Percentiles rank a stretch among this genome's conserved stretches.
phyloP scores from a whole-genome alignment of 2,888 invertebrate species.

The Andrena camellia region DNA sequence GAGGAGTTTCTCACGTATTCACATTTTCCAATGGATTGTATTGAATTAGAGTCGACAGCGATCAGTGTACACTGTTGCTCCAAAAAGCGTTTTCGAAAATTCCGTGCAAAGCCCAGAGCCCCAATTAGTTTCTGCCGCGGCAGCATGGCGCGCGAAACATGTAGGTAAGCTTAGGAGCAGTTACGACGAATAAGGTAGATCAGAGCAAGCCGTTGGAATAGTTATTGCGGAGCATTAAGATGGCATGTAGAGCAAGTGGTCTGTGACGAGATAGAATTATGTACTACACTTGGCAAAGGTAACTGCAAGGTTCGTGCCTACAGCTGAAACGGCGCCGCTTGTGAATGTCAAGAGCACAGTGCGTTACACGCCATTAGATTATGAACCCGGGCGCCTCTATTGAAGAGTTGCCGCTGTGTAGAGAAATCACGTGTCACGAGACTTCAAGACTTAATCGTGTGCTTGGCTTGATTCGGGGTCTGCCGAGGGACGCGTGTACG shows the following conservation, averaged over 20 bases:
- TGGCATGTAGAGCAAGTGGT: constrained; percentile 72
- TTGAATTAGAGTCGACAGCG: no score
- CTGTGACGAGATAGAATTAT: constrained; percentile 75
- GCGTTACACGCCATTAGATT: constrained; percentile 60
- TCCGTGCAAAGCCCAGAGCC: no score
- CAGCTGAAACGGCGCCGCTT: constrained; percentile 60
- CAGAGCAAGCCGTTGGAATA: constrained; percentile 4
- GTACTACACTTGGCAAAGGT: constrained; percentile 65
- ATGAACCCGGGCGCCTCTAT: constrained; percentile 46
- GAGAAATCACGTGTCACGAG: constrained; percentile 25
- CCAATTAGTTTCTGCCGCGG: no score
- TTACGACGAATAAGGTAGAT: neutral
- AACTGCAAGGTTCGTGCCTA: constrained; percentile 49
- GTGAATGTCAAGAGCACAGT: constrained; percentile 57
- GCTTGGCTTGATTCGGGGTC: constrained; percentile 10
- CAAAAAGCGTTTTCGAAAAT: no score
- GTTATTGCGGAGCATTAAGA: constrained; percentile 49
- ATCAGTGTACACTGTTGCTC: no score
- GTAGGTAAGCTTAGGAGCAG: no score
- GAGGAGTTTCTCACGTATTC: neutral
- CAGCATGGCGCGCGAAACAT: no score
- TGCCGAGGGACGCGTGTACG: neutral
- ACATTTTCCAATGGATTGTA: no score
- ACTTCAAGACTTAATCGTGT: constrained; percentile 33
- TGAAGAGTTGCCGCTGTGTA: constrained; percentile 7